These are phyloP conservation scores for Haemorhous mexicanus DNA, from an alignment of 2,113 vertebrate species.

Conservation along the genomic window DNA sequence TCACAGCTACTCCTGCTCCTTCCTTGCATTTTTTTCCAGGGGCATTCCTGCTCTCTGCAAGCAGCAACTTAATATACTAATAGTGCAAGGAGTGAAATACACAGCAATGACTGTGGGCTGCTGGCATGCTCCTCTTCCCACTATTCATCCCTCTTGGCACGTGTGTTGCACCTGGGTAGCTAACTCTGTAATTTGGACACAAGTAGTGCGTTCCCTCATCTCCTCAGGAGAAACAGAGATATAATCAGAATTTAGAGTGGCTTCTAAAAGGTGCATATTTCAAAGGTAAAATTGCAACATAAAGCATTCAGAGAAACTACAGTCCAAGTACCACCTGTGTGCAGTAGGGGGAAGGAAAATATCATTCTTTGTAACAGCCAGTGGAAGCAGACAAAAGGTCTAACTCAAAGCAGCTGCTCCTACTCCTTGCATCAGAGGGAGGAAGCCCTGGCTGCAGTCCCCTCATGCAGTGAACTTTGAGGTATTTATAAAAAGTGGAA, in stretches of 20 bases:
- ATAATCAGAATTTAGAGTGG: conserved; percentile 1
- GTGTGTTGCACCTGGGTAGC: background rate
- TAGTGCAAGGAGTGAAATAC: background rate
- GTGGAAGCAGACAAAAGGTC: background rate
- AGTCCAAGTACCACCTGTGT: background rate
- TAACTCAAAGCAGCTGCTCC: background rate
- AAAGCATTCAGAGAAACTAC: background rate
- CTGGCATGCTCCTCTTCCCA: background rate
- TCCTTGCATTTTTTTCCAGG: background rate
- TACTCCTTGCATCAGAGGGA: background rate
- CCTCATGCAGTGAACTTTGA: background rate
- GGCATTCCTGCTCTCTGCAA: background rate
- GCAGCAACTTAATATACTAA: background rate
- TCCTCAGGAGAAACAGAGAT: conserved; percentile 7
- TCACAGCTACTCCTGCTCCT: background rate
- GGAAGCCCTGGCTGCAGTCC: background rate
- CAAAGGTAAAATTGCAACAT: conserved; percentile 10
- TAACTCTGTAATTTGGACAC: background rate
- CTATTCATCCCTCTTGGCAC: background rate
- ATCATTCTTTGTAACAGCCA: background rate
- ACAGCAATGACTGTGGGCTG: background rate
- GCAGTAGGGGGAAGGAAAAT: background rate
- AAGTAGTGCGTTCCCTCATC: background rate
- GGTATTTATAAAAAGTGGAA: conserved; percentile 29
- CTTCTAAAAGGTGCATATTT: background rate